Conservation (phyloP, 2,113 vertebrate species). For the Cairina moschata region DNA sequence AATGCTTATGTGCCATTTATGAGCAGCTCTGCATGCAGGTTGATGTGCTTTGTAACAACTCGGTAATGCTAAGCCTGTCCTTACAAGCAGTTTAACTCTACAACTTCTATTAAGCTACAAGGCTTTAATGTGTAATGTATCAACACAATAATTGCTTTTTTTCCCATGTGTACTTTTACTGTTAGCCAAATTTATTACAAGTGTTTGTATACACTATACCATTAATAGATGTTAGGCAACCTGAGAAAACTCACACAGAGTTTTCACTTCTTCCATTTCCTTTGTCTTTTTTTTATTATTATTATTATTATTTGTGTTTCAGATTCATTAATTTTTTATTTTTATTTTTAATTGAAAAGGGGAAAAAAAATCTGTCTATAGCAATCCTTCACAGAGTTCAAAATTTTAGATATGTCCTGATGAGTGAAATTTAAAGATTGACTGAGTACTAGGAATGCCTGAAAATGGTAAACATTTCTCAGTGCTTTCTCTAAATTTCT, state of each 20-base stretch:
- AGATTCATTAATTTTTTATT: not conserved
- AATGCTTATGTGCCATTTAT: not conserved
- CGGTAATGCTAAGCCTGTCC: not conserved
- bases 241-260: not conserved
- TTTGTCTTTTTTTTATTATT: not conserved
- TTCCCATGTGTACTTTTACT: not conserved
- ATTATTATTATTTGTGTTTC: not conserved
- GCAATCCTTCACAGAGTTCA: not conserved
- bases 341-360: not conserved
- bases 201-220: not conserved
- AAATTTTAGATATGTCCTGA: not conserved
- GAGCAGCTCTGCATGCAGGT: not conserved
- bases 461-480: not conserved
- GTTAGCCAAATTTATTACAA: not conserved
- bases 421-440: not conserved
- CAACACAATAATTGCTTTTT: not conserved
- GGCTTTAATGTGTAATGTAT: not conserved
- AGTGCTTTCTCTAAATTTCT: not conserved
- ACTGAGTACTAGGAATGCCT: not conserved
- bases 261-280: not conserved
- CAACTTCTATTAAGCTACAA: not conserved
- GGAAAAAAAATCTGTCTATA: not conserved
- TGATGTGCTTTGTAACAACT: not conserved
- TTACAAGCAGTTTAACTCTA: not conserved
- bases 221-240: not conserved